Evolutionary conservation across 2,888 invertebrate genomes (phyloP).

Genomic region (Sesia apiformis): DNA sequence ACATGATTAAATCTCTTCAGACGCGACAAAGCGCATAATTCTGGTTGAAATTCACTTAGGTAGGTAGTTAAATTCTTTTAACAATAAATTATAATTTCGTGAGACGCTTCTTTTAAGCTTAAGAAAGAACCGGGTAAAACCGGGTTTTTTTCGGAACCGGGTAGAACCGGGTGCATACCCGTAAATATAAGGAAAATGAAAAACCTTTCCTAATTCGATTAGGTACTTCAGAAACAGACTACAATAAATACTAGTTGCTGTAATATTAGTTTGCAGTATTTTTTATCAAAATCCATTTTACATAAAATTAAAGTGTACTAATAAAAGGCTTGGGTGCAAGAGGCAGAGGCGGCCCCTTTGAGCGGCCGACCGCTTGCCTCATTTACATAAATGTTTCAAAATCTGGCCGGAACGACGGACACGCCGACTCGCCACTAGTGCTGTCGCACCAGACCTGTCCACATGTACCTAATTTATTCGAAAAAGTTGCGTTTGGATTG

Average conservation of each 20-base stretch:
- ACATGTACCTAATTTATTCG: slow-evolving; percentile 18
- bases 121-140: no score
- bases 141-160: no score
- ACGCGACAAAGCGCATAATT: no score
- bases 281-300: neutral
- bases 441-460: slow-evolving; percentile 33
- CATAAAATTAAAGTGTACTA: slow-evolving; percentile 44
- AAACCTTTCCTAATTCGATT: no score
- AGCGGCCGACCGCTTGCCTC: slow-evolving; percentile 31
- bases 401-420: slow-evolving; percentile 41
- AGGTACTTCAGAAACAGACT: no score
- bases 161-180: no score
- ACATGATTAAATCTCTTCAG: no score
- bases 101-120: no score
- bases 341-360: slow-evolving; percentile 45
- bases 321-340: slow-evolving; percentile 45
- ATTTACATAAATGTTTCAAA: slow-evolving; percentile 63
- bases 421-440: slow-evolving; percentile 37
- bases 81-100: no score
- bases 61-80: no score
- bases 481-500: slow-evolving; percentile 4
- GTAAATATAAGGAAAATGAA: no score
- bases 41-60: no score
- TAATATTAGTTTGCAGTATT: neutral
- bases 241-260: neutral